Evolutionary conservation across 2,113 vertebrate species (phyloP), one percentile per base, ranked within the genome.

Genomic region (Cynopterus brachyotis): DNA sequence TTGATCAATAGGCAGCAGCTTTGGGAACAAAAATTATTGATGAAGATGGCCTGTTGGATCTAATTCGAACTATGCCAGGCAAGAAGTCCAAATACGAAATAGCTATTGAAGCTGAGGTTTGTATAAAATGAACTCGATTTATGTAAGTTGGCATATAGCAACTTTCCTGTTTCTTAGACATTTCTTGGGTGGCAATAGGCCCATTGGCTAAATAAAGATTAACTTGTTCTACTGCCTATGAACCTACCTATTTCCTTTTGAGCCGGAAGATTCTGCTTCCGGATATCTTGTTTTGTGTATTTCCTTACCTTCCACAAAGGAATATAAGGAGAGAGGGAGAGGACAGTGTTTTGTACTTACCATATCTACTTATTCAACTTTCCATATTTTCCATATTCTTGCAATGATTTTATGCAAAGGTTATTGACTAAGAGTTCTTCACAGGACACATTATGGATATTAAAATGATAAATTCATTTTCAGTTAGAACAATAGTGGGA

Each of bases 21-120:
- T 98, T 99, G 2, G 99, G 99, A 26, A 99, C 99, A 81, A 99
- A 98, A 97, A 97, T 99, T 96, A 98, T 99, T 87, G 99, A 99
- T 97, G 99, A 99, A 97, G 99, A 99, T 40, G 99, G 99, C 69
- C 98, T 99, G 11, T 98, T 99, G 96, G 98, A 99, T 96, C 98
- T 99, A 84, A 99, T 99, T 97, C 98, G 99, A 97, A 99, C 98
- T 93, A 99, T 99, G 99, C 99, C 99, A 55, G 99, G 99, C 88
- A 99, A 99, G 97, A 99, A 99, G 97, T 99, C 99, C 64, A 99
- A 99, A 96, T 99, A 99, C 4, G 99, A 99, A 98, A 98, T 99
- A 62, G 99, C 98, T 2, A 99, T 99, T 76, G 99, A 99, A 98
- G 96, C 98, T 24, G 99, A 99, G 99, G 99, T 99, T 96, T 96